phyloP scores from a whole-genome alignment of 2,888 invertebrate genomes.

The Torymus aiolomorphi region DNA sequence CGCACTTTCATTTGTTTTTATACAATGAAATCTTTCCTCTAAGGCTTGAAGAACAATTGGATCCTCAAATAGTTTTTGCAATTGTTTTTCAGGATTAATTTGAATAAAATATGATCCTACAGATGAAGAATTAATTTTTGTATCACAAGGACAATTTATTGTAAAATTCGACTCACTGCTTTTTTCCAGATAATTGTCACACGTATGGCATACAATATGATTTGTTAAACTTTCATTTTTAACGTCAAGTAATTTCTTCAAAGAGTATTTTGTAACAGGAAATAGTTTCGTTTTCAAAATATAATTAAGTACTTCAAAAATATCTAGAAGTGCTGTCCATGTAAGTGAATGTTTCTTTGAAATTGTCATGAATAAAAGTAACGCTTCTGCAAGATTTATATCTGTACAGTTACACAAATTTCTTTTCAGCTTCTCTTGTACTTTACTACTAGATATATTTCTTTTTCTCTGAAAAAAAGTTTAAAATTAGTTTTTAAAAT shows the following conservation, averaged over 20 bases:
- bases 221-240: background rate
- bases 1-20: background rate
- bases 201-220: background rate
- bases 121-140: no score
- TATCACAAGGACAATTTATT: background rate
- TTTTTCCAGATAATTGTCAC: conserved; percentile 15
- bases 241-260: background rate
- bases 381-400: background rate
- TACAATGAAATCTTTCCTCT: background rate
- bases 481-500: no score
- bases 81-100: background rate
- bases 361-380: conserved; percentile 1
- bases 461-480: no score
- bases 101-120: conserved; percentile 9
- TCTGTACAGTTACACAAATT: background rate
- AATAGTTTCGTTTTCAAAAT: background rate
- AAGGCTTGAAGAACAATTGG: background rate
- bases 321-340: background rate
- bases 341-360: conserved; percentile 3
- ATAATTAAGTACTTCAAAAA: background rate
- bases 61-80: conserved; percentile 4
- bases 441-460: no score
- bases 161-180: background rate
- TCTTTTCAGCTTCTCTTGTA: no score
- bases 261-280: conserved; percentile 11